Evolutionary conservation across 2,888 invertebrate genomes (phyloP), one percentile per base, ranked within the genome.

Genomic region (Gymnosoma rotundatum): DNA sequence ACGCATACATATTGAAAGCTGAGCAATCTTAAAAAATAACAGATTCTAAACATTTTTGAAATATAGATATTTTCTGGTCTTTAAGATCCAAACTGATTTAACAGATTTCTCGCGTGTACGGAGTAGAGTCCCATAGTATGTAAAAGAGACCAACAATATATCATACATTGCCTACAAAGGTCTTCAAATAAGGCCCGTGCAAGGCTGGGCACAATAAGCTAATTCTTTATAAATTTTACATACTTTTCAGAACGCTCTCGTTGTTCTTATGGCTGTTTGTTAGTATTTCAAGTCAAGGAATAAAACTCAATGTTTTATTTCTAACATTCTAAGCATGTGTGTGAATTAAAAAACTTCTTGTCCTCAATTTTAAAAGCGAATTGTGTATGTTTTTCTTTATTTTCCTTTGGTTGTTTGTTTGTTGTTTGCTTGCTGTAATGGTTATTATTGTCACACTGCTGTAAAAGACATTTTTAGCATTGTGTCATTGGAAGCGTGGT

Each of bases 401-500:
- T 0, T 32, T 32, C 6, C 6, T 32, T 32, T 32, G 32, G 32
- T 32, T 72, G 50, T 58, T 3, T 36, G 48, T 66, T 54, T 38
- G 36, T 16, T 58, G 52, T 38, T 69, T 56, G 36, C 67, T 69
- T 25, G 18, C n/a, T 83, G 69, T 69, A 54, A 69, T 63, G 52
- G 67, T 72, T 80, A 69, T 73, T 78, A 74, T 78, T 84, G 76
- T 74, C 78, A 78, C 78, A 78, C 67, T 81, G 60, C 78, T 73
- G 64, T 38, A 78, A 70, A 60, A 69, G 74, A 64, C 73, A 67
- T 81, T 78, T 60, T 72, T 56, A 75, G 50, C 36, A 54, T 81
- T 78, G 74, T 84, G 74, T 78, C 78, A 73, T 48, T 70, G 66
- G 66, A 83, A 80, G 76, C 76, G 83, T 60, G 69, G 74, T 81